Conservation (phyloP, 1,140 invertebrate species). For the Amyelois transitella region DNA sequence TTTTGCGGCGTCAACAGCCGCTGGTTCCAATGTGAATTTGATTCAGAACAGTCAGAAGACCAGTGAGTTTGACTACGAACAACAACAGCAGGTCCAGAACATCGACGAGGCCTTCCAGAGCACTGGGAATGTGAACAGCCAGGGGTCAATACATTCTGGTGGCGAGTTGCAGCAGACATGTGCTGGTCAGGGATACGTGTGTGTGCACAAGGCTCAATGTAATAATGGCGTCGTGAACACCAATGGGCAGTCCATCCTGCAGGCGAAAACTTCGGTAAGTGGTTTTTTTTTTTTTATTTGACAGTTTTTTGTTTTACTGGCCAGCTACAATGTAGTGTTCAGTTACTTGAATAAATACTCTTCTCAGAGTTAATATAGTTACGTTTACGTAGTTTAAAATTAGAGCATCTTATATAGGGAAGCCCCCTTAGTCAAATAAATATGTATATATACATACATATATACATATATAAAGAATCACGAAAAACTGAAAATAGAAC, state of each 20-base stretch:
- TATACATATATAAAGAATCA: background rate
- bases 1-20: constrained; percentile 27
- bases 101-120: constrained; percentile 45
- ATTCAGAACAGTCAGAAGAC: constrained; percentile 51
- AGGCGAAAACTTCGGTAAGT: constrained; percentile 63
- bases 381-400: too few relatives aligned
- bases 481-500: background rate
- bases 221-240: constrained; percentile 74
- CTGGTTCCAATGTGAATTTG: constrained; percentile 45
- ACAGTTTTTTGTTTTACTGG: background rate
- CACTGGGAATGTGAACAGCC: constrained; percentile 36
- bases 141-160: constrained; percentile 17
- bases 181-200: constrained; percentile 72
- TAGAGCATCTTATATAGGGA: too few relatives aligned
- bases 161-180: constrained; percentile 68
- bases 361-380: too few relatives aligned
- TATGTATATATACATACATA: background rate
- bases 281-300: background rate
- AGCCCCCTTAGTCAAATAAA: too few relatives aligned
- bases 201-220: constrained; percentile 75
- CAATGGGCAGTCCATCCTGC: constrained; percentile 61
- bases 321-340: background rate
- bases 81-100: constrained; percentile 44
- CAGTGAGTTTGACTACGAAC: constrained; percentile 41
- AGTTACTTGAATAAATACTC: too few relatives aligned